phyloP scores from a whole-genome alignment of 2,113 vertebrate genomes.

The Sebastes schlegelii region DNA sequence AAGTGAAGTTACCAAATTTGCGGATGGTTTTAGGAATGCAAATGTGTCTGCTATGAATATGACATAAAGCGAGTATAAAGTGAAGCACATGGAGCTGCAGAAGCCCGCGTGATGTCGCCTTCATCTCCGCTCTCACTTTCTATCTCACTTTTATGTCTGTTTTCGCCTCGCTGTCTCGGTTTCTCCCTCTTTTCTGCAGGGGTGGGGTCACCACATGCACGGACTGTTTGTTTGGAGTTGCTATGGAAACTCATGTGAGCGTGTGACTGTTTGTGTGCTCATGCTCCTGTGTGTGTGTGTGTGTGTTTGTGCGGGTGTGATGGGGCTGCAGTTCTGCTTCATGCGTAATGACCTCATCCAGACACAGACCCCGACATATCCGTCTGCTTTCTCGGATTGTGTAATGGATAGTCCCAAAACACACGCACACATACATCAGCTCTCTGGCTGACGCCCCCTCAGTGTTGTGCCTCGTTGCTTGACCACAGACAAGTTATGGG shows the following conservation, averaged over 20 bases:
- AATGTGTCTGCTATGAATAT: conserved; percentile 22
- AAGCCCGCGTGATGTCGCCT: conserved; percentile 11
- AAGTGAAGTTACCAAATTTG: neutral
- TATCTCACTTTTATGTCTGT: conserved; percentile 28
- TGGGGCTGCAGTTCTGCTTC: conserved; percentile 64
- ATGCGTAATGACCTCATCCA: conserved; percentile 77
- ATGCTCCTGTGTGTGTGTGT: conserved; percentile 6
- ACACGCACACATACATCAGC: conserved; percentile 17
- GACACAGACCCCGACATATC: conserved; percentile 64
- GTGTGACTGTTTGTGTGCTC: conserved; percentile 48
- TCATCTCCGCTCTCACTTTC: conserved; percentile 28
- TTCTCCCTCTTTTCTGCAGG: conserved; percentile 50
- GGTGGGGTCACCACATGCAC: conserved; percentile 66
- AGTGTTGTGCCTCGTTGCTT: conserved; percentile 41
- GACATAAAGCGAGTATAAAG: conserved; percentile 20
- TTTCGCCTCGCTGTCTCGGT: conserved; percentile 31
- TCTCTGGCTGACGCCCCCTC: conserved; percentile 29
- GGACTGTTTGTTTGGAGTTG: conserved; percentile 81
- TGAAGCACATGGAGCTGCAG: conserved; percentile 48
- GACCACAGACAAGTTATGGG: conserved; percentile 36
- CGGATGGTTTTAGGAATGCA: conserved; percentile 1
- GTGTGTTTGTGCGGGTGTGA: conserved; percentile 30
- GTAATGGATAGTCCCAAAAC: conserved; percentile 63
- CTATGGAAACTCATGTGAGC: conserved; percentile 67
- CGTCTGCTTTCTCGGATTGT: conserved; percentile 70